Conservation (phyloP, 2,113 vertebrate species). For the Tetraodon nigroviridis region DNA sequence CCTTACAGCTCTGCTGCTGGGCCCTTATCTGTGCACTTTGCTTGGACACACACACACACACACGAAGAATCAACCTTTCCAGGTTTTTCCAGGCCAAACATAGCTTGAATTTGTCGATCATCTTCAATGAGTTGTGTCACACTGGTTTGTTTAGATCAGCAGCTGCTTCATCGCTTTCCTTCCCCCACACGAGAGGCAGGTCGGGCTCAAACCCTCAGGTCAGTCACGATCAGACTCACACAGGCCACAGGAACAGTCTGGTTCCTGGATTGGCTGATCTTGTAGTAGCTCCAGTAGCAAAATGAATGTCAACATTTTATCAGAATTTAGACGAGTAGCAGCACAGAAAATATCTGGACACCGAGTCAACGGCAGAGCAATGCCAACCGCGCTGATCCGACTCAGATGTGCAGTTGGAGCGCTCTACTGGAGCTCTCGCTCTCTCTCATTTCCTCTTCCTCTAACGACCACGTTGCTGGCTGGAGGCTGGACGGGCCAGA, state of each 20-base stretch:
- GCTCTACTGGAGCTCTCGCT: constrained; percentile 2
- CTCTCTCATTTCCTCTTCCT: constrained; percentile 52
- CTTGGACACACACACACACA: too few species aligned
- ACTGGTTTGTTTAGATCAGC: too few species aligned
- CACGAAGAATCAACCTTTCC: too few species aligned
- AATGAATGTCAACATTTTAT: constrained; percentile 9
- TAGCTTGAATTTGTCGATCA: too few species aligned
- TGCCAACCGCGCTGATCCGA: constrained; percentile 40
- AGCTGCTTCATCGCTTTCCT: too few species aligned
- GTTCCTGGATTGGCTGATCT: constrained; percentile 1
- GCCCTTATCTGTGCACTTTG: too few species aligned
- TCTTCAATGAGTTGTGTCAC: too few species aligned
- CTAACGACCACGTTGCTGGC: constrained; percentile 29
- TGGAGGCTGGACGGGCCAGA: constrained; percentile 24
- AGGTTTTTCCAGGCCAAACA: too few species aligned
- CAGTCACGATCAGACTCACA: constrained; percentile 17
- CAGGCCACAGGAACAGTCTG: constrained; percentile 17
- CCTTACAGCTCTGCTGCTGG: too few species aligned
- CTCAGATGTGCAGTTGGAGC: constrained; percentile 40
- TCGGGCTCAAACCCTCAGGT: constrained; percentile 26
- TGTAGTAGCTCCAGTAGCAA: constrained; percentile 8
- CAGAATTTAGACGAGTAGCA: constrained; percentile 23
- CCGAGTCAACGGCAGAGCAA: constrained; percentile 35
- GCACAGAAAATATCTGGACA: constrained; percentile 50
- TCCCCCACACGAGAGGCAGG: not conserved